Evolutionary conservation across 2,113 vertebrate species (phyloP).

Genomic region (Nannospalax galili): DNA sequence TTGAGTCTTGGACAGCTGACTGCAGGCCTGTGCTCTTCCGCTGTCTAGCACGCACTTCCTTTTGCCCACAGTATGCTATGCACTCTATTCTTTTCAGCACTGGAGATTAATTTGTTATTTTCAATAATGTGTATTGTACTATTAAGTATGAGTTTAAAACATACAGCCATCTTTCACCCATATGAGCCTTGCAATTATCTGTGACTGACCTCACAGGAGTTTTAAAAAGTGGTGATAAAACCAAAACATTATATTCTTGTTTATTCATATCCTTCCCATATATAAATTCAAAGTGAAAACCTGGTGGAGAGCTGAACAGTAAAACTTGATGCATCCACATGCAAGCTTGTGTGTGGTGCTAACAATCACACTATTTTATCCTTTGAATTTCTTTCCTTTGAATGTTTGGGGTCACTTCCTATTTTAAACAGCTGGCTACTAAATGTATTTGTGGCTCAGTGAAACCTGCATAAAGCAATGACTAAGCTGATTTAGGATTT

Average conservation of each 20-base stretch:
- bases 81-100: neutral
- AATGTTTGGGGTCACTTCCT: neutral
- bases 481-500: neutral
- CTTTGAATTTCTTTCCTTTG: neutral
- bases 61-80: neutral
- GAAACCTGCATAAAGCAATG: neutral
- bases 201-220: neutral
- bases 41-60: neutral
- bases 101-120: conserved; percentile 23
- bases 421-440: neutral
- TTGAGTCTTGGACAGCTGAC: neutral
- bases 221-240: conserved; percentile 21
- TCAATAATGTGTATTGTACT: neutral
- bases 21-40: neutral
- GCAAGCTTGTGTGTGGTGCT: neutral
- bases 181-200: neutral
- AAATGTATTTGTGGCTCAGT: neutral
- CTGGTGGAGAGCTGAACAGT: neutral
- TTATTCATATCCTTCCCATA: neutral
- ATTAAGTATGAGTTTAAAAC: conserved; percentile 24
- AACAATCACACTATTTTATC: neutral
- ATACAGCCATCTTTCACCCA: neutral
- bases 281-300: neutral
- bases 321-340: neutral
- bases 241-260: neutral